Conservation (phyloP, 2,797 vertebrate species). For the Limosa lapponica region DNA sequence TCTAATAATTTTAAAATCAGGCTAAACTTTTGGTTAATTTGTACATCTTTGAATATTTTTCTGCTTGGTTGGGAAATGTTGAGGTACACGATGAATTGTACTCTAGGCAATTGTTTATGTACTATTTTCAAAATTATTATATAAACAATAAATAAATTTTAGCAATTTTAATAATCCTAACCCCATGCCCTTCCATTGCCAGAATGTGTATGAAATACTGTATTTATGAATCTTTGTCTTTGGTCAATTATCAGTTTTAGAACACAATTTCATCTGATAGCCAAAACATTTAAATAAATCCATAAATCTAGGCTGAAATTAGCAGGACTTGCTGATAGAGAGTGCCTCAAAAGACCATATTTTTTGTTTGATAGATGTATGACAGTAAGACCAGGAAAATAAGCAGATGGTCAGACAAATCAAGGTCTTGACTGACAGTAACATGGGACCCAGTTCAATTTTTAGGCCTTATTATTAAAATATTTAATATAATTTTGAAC, state of each 20-base stretch:
- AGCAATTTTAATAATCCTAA: background rate
- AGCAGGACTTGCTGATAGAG: background rate
- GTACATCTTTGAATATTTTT: background rate
- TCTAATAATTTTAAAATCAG: background rate
- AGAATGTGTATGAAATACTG: background rate
- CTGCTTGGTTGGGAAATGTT: background rate
- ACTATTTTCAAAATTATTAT: background rate
- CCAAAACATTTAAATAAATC: background rate
- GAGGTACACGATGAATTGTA: background rate
- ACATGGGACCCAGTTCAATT: background rate
- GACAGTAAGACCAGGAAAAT: background rate
- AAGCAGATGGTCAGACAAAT: background rate
- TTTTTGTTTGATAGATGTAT: background rate
- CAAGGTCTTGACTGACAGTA: background rate
- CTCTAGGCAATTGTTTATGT: background rate
- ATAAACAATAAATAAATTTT: background rate
- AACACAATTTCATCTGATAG: background rate
- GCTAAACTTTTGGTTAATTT: background rate
- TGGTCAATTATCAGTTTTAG: background rate
- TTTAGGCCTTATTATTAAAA: background rate
- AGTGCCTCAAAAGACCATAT: background rate
- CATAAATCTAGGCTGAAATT: background rate
- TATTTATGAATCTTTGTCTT: background rate
- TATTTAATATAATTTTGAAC: background rate
- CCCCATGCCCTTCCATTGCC: background rate